These are phyloP conservation scores for Drosophila neotestacea DNA, from an alignment of 2,888 invertebrate species.

Conservation along the genomic window DNA sequence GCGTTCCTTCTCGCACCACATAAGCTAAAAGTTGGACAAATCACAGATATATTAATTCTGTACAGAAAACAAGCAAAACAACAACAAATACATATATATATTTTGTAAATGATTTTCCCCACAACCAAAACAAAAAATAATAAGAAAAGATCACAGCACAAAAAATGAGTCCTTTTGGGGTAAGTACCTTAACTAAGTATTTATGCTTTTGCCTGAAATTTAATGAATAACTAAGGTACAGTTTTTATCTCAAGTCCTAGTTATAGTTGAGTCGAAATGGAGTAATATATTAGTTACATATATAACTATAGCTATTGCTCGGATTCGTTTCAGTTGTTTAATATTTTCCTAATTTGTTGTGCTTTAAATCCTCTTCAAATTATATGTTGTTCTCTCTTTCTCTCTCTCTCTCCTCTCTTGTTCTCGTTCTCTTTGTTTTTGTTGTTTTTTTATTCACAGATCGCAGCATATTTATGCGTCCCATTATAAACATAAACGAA, in stretches of 20 bases:
- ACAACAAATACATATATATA: slow-evolving; percentile 58
- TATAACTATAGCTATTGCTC: slow-evolving; percentile 17
- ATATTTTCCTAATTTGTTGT: slow-evolving; percentile 32
- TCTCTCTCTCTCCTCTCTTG: slow-evolving; percentile 46
- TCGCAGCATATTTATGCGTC: slow-evolving; percentile 83
- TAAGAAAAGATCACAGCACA: slow-evolving; percentile 13
- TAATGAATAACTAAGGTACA: slow-evolving; percentile 56
- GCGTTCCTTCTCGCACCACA: slow-evolving; percentile 75
- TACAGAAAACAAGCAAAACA: slow-evolving; percentile 35
- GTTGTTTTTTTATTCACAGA: slow-evolving; percentile 76
- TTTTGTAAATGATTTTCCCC: slow-evolving; percentile 73
- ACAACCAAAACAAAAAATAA: slow-evolving; percentile 35
- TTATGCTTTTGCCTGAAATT: slow-evolving; percentile 37
- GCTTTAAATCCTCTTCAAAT: slow-evolving; percentile 55
- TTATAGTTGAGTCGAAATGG: slow-evolving; percentile 26
- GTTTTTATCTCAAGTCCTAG: slow-evolving; percentile 34
- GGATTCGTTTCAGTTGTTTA: slow-evolving; percentile 27
- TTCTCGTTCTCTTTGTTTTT: slow-evolving; percentile 48
- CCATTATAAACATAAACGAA: slow-evolving; percentile 81
- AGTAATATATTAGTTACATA: slow-evolving; percentile 3
- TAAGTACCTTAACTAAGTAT: slow-evolving; percentile 37
- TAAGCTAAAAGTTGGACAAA: slow-evolving; percentile 76
- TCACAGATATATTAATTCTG: slow-evolving; percentile 34
- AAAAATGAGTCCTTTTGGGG: slow-evolving; percentile 9
- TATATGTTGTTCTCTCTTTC: slow-evolving; percentile 62